These are phyloP conservation scores for Danaus melanippus DNA, from an alignment of 1,140 invertebrate species.

Conservation along the genomic window DNA sequence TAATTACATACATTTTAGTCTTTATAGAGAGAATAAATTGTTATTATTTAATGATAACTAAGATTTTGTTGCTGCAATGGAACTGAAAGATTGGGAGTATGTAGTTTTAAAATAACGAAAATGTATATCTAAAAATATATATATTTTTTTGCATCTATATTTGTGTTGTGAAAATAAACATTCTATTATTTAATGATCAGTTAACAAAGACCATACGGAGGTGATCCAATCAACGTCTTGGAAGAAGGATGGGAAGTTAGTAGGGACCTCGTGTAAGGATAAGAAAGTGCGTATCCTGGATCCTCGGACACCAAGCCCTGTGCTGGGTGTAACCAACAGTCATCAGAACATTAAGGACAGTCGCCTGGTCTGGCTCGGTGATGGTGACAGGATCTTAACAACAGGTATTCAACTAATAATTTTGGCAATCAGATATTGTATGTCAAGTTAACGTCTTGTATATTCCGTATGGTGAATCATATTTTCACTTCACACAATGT, in stretches of 20 bases:
- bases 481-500: no score
- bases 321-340: constrained; percentile 79
- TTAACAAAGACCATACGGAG: constrained; percentile 84
- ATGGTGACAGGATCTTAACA: constrained; percentile 85
- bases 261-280: constrained; percentile 85
- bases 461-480: no score
- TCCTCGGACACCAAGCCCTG: constrained; percentile 76
- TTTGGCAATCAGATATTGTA: no score
- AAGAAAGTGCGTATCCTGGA: constrained; percentile 87
- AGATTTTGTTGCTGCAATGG: no score
- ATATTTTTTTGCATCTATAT: no score
- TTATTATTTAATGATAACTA: no score
- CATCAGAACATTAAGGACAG: constrained; percentile 94
- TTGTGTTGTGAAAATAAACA: no score
- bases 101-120: no score
- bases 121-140: no score
- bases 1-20: constrained; percentile 1
- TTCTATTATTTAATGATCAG: constrained; percentile 45
- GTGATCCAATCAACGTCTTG: constrained; percentile 89
- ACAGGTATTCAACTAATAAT: constrained; percentile 72
- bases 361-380: constrained; percentile 89
- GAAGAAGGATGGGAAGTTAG: constrained; percentile 84
- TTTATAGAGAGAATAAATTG: not conserved
- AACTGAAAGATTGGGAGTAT: no score
- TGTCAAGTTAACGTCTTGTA: no score